Evolutionary conservation across 2,888 invertebrate genomes (phyloP), one percentile per base, ranked within the genome.

Genomic region (Amblyjoppa proteus): DNA sequence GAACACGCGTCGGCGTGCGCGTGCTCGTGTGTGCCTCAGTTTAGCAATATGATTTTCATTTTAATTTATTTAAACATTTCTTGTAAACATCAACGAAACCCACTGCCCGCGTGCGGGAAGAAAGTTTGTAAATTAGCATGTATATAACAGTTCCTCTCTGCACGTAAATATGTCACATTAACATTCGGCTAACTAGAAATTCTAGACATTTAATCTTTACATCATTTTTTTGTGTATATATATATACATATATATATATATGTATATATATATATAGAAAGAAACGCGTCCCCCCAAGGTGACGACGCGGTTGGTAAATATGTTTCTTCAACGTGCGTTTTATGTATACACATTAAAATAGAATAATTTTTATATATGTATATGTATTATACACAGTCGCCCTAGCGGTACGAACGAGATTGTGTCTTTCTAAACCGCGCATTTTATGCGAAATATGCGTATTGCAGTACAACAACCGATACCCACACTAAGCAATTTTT

Each of bases 81-180:
- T 84, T 68, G 70, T 82, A 76, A 88, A 87, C 87, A 84, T 81
- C 80, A 83, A 87, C 82, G 69, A 80, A 86, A 83, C 64, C 66
- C 38, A 31, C 69, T 49, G 61, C 58, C 73, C 49, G 20, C 34
- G 13, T 66, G 66, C 64, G 51, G 6, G 20, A 49, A 49, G 64
- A 56, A 51, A 83, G 69, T 53, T 74, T 34, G 73, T 84, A 53
- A 25, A 56, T 16, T 74, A 61, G 61, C 61, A 61, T 61, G 28
- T 61, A 61, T 61, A 61, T 61, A 61, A 61, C 61, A 61, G 61
- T 61, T 28, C 61, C 31, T 61, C 61, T 31, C 31, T 61, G 70
- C 69, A 71, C 41, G 79, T 58, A 71, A 56, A 45, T 71, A 79
- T 79, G 34, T 71, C 53, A 71, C 53, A 68, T 68, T 16, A 61